Conservation (phyloP, 2,888 invertebrate genomes). For the Lepidochrysops patricia region DNA sequence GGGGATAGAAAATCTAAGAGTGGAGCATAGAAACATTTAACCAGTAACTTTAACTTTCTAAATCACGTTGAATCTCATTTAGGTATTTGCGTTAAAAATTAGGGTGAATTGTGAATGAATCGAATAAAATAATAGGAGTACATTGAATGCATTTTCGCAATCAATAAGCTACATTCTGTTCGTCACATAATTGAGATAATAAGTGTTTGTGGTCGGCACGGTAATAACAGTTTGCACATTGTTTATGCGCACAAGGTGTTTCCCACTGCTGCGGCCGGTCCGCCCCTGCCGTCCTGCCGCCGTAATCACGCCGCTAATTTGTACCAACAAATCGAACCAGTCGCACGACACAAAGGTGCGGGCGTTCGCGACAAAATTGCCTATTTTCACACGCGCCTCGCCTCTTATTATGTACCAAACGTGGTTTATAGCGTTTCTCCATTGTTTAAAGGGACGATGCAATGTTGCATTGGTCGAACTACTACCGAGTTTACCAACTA, state of each 20-base stretch:
- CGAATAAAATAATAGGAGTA: neutral
- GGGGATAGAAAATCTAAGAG: too few species aligned
- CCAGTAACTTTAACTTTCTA: too few species aligned
- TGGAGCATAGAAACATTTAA: too few species aligned
- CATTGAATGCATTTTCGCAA: neutral
- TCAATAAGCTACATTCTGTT: neutral
- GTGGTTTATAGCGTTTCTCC: slow-evolving; percentile 32
- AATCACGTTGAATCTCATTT: too few species aligned
- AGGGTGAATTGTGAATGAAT: too few species aligned
- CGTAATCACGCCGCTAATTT: slow-evolving; percentile 25
- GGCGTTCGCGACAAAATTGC: slow-evolving; percentile 45
- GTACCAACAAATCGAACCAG: slow-evolving; percentile 26
- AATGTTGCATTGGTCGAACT: neutral
- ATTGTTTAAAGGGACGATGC: slow-evolving; percentile 27
- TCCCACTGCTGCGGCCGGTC: slow-evolving; percentile 11
- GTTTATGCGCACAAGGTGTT: slow-evolving; percentile 13
- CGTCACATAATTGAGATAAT: neutral
- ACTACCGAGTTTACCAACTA: neutral
- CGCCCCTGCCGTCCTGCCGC: slow-evolving; percentile 20
- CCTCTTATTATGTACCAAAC: slow-evolving; percentile 48
- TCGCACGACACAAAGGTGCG: slow-evolving; percentile 20
- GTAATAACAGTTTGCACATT: slow-evolving; percentile 14
- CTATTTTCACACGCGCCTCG: slow-evolving; percentile 51
- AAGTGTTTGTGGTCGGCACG: slow-evolving; percentile 5
- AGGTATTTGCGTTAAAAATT: too few species aligned